Evolutionary conservation across 1,140 invertebrate species (phyloP).

Genomic region (Aricia agestis): DNA sequence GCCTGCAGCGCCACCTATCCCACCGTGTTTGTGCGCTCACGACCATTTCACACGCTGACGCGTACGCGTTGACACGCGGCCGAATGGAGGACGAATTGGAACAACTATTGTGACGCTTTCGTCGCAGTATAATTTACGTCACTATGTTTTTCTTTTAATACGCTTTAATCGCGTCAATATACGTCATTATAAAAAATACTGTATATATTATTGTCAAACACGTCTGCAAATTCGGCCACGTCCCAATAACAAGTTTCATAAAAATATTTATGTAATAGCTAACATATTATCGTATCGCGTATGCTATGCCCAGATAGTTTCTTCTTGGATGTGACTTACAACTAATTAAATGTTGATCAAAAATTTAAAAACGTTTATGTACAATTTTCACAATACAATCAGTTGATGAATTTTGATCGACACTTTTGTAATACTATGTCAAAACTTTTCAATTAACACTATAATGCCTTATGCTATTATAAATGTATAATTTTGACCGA

Average conservation of each 20-base stretch:
- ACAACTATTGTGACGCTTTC: not conserved
- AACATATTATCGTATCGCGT: slow-evolving; percentile 16
- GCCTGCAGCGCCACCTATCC: slow-evolving; percentile 20
- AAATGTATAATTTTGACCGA: not conserved
- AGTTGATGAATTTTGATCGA: not conserved
- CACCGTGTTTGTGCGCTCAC: slow-evolving; percentile 15
- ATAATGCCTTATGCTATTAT: not conserved
- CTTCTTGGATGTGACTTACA: not conserved
- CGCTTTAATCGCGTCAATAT: not conserved
- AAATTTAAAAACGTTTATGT: slow-evolving; percentile 6
- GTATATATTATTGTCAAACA: not conserved
- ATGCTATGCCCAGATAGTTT: slow-evolving; percentile 49
- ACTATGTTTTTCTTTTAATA: not conserved
- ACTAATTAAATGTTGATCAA: not conserved
- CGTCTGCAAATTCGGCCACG: not conserved
- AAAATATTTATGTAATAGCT: not conserved
- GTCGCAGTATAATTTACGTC: not conserved
- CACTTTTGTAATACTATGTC: slow-evolving; percentile 5
- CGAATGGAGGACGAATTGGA: not conserved
- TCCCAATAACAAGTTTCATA: slow-evolving; percentile 13
- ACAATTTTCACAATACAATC: not conserved
- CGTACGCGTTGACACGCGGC: slow-evolving; percentile 21
- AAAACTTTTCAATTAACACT: not conserved
- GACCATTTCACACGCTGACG: slow-evolving; percentile 3
- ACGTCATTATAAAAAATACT: no score